phyloP scores from a whole-genome alignment of 2,888 invertebrate genomes.

The Phasia obesa region DNA sequence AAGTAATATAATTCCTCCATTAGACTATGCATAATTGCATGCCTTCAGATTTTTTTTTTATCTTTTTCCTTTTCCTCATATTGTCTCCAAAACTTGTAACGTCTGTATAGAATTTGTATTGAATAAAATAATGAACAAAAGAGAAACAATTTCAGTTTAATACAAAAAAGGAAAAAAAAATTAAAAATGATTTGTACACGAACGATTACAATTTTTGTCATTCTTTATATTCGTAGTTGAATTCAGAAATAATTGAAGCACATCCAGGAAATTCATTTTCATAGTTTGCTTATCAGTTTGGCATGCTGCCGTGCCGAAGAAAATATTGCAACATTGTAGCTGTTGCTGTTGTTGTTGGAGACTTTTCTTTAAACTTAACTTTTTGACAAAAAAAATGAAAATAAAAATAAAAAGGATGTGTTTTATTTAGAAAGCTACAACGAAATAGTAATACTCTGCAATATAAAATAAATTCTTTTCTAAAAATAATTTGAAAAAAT shows the following conservation, averaged over 20 bases:
- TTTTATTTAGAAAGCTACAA: background rate
- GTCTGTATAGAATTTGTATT: conserved; percentile 57
- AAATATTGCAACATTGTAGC: conserved; percentile 23
- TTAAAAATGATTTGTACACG: conserved; percentile 62
- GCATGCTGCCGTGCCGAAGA: conserved; percentile 54
- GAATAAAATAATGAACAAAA: conserved; percentile 52
- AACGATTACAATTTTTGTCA: conserved; percentile 50
- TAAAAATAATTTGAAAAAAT: background rate
- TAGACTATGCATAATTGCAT: conserved; percentile 55
- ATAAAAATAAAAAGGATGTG: background rate
- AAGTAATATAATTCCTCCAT: conserved; percentile 31
- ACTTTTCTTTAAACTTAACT: conserved; percentile 26
- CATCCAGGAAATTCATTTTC: conserved; percentile 70
- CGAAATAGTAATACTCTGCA: background rate
- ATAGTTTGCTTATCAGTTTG: conserved; percentile 70
- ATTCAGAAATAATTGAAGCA: conserved; percentile 67
- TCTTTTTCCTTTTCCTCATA: conserved; percentile 22
- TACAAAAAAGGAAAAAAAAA: conserved; percentile 34
- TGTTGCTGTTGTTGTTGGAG: background rate
- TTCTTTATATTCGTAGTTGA: conserved; percentile 38
- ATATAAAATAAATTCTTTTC: background rate
- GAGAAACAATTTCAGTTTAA: conserved; percentile 13
- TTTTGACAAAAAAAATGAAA: conserved; percentile 35
- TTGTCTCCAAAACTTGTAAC: conserved; percentile 53
- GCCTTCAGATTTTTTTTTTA: conserved; percentile 47